A percentile compares a stretch with the other conserved stretches of the same genome.
phyloP scores from a whole-genome alignment of 35 echinoderm and acorn worm genomes.

The Ptychodera flava region DNA sequence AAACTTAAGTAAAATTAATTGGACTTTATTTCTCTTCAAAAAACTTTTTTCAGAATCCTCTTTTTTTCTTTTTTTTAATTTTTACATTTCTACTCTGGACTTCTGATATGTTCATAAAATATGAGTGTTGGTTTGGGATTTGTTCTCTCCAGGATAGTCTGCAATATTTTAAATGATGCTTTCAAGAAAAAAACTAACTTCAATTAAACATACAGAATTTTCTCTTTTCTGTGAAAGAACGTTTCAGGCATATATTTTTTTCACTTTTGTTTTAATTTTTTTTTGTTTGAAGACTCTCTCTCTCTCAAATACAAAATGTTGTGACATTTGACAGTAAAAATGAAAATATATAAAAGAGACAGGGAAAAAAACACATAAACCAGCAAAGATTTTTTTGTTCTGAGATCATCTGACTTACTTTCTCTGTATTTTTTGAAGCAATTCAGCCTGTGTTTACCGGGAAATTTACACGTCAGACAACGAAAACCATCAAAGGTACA shows the following conservation, averaged over 20 bases:
- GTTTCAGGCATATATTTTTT: background rate
- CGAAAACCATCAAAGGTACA: background rate
- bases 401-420: background rate
- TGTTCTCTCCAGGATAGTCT: background rate
- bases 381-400: background rate
- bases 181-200: background rate
- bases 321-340: conserved; percentile 1
- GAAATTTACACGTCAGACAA: background rate
- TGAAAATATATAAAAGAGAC: conserved; percentile 2
- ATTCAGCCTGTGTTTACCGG: background rate
- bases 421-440: background rate
- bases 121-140: background rate
- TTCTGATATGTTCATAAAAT: background rate
- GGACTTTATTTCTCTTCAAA: background rate
- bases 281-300: background rate
- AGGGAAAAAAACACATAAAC: background rate
- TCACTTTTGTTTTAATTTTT: too few relatives aligned
- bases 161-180: background rate
- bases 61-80: too few relatives aligned
- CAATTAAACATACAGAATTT: background rate
- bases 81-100: background rate
- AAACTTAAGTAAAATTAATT: conserved; percentile 2
- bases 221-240: background rate
- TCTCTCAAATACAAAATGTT: background rate
- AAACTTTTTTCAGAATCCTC: background rate